Evolutionary conservation across 2,888 invertebrate genomes (phyloP).

Genomic region (Tromatobia lineatoria): DNA sequence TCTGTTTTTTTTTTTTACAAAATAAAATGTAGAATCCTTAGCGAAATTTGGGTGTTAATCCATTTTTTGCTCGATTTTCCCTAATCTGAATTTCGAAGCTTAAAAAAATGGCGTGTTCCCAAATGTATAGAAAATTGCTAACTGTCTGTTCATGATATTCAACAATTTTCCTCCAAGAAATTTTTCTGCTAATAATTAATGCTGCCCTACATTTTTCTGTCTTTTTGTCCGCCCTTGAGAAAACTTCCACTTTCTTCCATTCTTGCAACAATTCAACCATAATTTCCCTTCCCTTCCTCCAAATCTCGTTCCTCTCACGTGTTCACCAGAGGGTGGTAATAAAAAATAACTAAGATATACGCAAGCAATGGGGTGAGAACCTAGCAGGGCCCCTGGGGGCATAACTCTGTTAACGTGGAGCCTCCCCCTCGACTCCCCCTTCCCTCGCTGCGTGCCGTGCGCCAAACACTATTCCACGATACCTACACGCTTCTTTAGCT

Average conservation of each 20-base stretch:
- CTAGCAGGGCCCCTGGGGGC: slow-evolving; percentile 77
- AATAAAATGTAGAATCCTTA: no score
- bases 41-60: no score
- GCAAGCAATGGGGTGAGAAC: slow-evolving; percentile 62
- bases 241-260: neutral
- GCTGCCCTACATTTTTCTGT: neutral
- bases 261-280: neutral
- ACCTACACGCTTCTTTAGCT: slow-evolving; percentile 67
- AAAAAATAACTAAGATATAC: slow-evolving; percentile 83
- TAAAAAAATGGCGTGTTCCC: no score
- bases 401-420: slow-evolving; percentile 81
- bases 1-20: no score
- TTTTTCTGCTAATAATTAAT: no score
- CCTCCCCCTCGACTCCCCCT: slow-evolving; percentile 59
- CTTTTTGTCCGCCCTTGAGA: neutral
- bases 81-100: no score
- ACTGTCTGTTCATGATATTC: no score
- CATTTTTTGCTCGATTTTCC: no score
- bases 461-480: slow-evolving; percentile 69
- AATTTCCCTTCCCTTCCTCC: neutral
- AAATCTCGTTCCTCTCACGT: slow-evolving; percentile 52
- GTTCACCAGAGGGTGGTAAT: slow-evolving; percentile 74
- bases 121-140: no score
- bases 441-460: slow-evolving; percentile 54
- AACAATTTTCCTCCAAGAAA: no score